These are phyloP conservation scores for Carapus acus DNA, from an alignment of 2,797 vertebrate species.

Conservation along the genomic window DNA sequence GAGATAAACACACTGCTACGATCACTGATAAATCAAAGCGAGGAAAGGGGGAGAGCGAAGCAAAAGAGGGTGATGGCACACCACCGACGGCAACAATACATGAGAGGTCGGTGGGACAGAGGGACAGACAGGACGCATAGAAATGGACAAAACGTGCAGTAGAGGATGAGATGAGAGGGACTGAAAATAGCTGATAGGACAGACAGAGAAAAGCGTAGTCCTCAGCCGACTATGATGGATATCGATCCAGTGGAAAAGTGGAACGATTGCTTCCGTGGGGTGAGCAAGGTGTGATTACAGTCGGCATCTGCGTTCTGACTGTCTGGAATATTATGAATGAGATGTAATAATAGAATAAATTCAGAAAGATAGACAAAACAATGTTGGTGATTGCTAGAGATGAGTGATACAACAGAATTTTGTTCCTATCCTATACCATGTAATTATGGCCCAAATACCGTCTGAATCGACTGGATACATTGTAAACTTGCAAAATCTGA, in stretches of 20 bases:
- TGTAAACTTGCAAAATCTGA: too few species aligned
- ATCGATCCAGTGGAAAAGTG: not conserved
- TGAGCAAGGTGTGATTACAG: not conserved
- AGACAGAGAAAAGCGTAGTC: constrained; percentile 1
- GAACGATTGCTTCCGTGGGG: constrained; percentile 13
- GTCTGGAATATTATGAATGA: too few species aligned
- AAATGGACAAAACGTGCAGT: constrained; percentile 1
- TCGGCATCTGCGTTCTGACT: too few species aligned
- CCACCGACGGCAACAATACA: constrained; percentile 21
- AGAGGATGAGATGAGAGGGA: too few species aligned
- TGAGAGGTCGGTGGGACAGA: constrained; percentile 16
- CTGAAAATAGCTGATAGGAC: not conserved
- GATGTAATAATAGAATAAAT: too few species aligned
- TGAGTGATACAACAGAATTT: too few species aligned
- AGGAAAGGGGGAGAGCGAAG: not conserved
- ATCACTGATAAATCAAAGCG: constrained; percentile 46
- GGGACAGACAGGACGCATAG: not conserved
- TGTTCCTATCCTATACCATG: too few species aligned
- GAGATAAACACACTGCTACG: constrained; percentile 21
- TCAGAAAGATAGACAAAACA: too few species aligned
- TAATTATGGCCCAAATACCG: too few species aligned
- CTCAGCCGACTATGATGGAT: not conserved
- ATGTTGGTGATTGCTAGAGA: too few species aligned
- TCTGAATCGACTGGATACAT: too few species aligned
- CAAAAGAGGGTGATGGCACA: not conserved